phyloP scores from a whole-genome alignment of 1,140 invertebrate genomes.

The Meloidogyne chitwoodi region DNA sequence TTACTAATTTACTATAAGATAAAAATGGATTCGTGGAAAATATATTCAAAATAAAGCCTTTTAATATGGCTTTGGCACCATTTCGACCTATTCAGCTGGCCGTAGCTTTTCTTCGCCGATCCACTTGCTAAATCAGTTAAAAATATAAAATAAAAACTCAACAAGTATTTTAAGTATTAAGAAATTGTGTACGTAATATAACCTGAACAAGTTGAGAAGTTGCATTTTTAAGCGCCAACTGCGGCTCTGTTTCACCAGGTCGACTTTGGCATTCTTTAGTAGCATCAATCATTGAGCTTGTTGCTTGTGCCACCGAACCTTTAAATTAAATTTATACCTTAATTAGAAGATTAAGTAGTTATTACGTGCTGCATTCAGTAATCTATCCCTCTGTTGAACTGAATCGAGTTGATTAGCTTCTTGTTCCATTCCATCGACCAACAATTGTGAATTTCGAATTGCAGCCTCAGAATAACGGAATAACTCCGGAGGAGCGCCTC shows the following conservation, averaged over 20 bases:
- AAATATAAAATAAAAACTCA: neutral
- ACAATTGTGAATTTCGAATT: constrained; percentile 49
- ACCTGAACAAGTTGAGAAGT: constrained; percentile 80
- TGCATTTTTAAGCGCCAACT: constrained; percentile 76
- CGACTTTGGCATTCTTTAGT: constrained; percentile 82
- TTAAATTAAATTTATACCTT: neutral
- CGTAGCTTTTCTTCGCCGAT: constrained; percentile 1
- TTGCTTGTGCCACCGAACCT: constrained; percentile 81
- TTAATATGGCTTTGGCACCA: neutral
- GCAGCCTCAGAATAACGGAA: constrained; percentile 76
- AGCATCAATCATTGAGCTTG: constrained; percentile 83
- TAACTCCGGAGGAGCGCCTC: constrained; percentile 72
- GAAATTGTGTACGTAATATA: neutral
- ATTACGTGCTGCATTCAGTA: constrained; percentile 76
- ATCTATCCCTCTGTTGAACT: constrained; percentile 80
- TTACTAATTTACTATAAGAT: neutral
- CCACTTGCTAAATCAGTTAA: constrained; percentile 1
- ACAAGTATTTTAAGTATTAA: neutral
- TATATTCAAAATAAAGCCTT: neutral
- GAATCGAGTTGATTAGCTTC: constrained; percentile 76
- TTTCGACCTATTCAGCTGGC: constrained; percentile 8
- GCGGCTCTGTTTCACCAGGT: constrained; percentile 77
- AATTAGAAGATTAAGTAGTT: constrained; percentile 66
- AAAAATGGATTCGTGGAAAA: neutral
- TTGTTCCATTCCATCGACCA: constrained; percentile 77